These are phyloP conservation scores for Adelphocoris suturalis DNA, from an alignment of 2,888 invertebrate genomes.

Conservation along the genomic window DNA sequence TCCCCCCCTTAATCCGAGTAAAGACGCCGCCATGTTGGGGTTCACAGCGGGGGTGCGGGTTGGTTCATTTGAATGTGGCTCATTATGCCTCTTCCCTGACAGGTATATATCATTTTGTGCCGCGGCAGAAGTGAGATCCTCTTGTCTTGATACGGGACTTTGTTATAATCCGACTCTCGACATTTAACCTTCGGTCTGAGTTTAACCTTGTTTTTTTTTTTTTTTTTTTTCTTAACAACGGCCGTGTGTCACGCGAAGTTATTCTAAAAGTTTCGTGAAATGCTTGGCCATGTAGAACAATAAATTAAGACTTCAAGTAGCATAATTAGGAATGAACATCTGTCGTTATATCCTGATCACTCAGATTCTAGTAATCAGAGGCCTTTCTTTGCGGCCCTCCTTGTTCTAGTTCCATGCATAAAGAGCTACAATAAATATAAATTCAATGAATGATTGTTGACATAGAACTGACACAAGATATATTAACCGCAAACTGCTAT, in stretches of 20 bases:
- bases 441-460: no score
- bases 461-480: no score
- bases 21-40: constrained; percentile 71
- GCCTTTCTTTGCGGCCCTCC: no score
- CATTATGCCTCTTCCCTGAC: constrained; percentile 68
- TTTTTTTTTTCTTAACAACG: constrained; percentile 20
- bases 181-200: constrained; percentile 1
- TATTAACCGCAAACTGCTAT: no score
- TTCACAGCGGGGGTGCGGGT: constrained; percentile 67
- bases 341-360: no score
- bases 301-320: neutral
- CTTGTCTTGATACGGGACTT: constrained; percentile 66
- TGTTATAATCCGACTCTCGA: constrained; percentile 45
- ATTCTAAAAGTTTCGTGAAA: constrained; percentile 2
- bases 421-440: no score
- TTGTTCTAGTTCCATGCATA: no score
- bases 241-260: constrained; percentile 46
- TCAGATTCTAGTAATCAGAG: no score
- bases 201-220: neutral
- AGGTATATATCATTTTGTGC: constrained; percentile 65
- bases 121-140: constrained; percentile 53
- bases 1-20: constrained; percentile 65
- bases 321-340: no score
- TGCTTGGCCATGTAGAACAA: neutral
- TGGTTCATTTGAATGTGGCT: constrained; percentile 70